Evolutionary conservation across 2,888 invertebrate species (phyloP).

Genomic region (Oasisia sp.): DNA sequence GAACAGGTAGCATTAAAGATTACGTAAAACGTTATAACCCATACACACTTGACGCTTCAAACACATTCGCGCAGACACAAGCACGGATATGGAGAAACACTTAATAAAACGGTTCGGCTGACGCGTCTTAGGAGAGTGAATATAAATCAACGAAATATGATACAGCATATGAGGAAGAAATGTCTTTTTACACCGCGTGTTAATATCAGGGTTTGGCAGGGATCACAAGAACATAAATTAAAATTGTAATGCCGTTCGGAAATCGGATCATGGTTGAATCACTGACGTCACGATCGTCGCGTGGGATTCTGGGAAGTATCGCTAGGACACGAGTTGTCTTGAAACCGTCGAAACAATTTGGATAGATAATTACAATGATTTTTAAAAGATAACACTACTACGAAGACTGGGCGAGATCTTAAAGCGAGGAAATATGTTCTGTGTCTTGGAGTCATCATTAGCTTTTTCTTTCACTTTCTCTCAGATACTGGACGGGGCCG

Average conservation of each 20-base stretch:
- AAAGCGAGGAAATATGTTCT: not conserved
- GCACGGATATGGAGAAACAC: not conserved
- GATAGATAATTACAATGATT: not conserved
- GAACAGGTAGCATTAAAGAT: too few species aligned
- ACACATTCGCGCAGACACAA: not conserved
- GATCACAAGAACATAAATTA: not conserved
- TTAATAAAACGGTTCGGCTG: not conserved
- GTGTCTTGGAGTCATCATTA: too few species aligned
- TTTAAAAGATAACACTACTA: not conserved
- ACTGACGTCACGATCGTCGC: not conserved
- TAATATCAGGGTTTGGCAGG: not conserved
- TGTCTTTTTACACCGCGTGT: not conserved
- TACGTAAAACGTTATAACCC: not conserved
- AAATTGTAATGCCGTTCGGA: not conserved
- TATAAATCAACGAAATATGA: not conserved
- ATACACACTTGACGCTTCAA: not conserved
- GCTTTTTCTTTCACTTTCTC: too few species aligned
- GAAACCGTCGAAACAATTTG: not conserved
- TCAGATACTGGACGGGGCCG: too few species aligned
- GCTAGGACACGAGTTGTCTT: not conserved
- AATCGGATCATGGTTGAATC: not conserved
- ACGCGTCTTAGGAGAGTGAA: not conserved
- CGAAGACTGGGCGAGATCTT: not conserved
- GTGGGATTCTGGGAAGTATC: not conserved
- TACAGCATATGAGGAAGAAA: not conserved